Percentiles rank a stretch among this genome's conserved stretches.
These are phyloP conservation scores for Meta bourneti DNA, from an alignment of 2,888 invertebrate genomes.

Conservation along the genomic window DNA sequence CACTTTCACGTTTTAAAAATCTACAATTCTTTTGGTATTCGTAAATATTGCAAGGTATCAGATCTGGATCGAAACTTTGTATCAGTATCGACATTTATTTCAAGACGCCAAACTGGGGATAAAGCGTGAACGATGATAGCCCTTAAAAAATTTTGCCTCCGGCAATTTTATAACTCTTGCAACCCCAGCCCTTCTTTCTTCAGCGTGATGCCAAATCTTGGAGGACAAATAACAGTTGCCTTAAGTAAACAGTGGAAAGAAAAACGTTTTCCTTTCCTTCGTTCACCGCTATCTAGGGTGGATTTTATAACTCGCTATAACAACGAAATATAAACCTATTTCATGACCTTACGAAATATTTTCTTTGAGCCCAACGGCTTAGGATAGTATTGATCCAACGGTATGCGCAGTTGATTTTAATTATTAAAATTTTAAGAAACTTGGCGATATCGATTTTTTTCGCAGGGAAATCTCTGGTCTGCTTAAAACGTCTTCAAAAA, in stretches of 20 bases:
- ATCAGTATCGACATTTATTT: background rate
- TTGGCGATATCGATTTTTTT: no score
- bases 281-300: constrained; percentile 59
- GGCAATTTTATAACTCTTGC: constrained; percentile 53
- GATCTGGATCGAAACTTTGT: background rate
- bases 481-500: no score
- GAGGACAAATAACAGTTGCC: constrained; percentile 71
- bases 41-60: background rate
- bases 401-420: no score
- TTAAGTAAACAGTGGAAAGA: constrained; percentile 67
- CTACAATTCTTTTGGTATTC: no score
- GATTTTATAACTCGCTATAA: constrained; percentile 50
- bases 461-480: no score
- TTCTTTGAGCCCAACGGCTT: no score
- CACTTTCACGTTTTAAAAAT: no score
- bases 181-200: constrained; percentile 48
- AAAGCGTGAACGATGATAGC: background rate
- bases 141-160: background rate
- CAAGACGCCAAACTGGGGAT: constrained; percentile 45
- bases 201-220: constrained; percentile 65
- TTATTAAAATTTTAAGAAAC: no score
- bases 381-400: no score
- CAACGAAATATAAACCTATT: constrained; percentile 21
- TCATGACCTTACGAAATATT: no score
- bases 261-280: constrained; percentile 65